Percentiles rank a stretch among this genome's conserved stretches.
Conservation (phyloP, 2,797 vertebrate genomes). For the Liasis olivaceus region DNA sequence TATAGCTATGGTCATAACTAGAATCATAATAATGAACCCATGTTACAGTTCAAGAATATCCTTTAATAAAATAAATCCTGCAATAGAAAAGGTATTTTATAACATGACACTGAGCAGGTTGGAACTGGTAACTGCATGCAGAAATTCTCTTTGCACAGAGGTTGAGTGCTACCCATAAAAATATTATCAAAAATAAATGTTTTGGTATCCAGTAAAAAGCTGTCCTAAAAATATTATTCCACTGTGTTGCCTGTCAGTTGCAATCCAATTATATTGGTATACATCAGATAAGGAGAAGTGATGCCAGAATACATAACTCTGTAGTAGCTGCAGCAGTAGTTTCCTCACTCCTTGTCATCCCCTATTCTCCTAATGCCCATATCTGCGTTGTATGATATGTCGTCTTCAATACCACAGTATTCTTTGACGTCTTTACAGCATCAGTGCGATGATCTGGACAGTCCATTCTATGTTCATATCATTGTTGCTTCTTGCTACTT, state of each 20-base stretch:
- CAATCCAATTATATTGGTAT: not conserved
- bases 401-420: not conserved
- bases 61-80: constrained; percentile 51
- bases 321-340: not conserved
- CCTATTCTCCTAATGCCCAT: not conserved
- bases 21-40: not conserved
- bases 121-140: constrained; percentile 1
- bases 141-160: not conserved
- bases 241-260: not conserved
- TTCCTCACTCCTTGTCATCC: not conserved
- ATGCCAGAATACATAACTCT: not conserved
- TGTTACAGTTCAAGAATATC: constrained; percentile 1
- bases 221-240: not conserved
- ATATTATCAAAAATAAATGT: not conserved
- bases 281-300: not conserved
- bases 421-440: not conserved
- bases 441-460: not conserved
- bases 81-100: constrained; percentile 43
- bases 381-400: not conserved
- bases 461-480: not conserved
- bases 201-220: not conserved
- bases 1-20: not conserved
- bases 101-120: constrained; percentile 48
- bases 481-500: not conserved
- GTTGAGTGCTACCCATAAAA: not conserved